A percentile compares a stretch with the other conserved stretches of the same genome.
phyloP scores from a whole-genome alignment of 2,888 invertebrate species.

The Tenthredo notha region DNA sequence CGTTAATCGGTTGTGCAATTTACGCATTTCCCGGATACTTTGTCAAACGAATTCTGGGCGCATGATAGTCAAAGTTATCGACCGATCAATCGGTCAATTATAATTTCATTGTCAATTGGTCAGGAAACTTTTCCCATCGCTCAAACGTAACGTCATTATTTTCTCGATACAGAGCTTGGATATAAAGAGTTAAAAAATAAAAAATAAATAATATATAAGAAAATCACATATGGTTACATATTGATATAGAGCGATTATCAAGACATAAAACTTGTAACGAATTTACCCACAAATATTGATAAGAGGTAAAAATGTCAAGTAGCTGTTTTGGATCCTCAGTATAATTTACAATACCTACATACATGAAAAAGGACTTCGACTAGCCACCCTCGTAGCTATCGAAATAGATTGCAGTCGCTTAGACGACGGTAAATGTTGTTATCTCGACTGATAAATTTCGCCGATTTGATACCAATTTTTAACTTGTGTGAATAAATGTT shows the following conservation, averaged over 20 bases:
- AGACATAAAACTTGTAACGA: neutral
- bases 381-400: neutral
- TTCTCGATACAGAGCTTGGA: neutral
- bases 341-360: neutral
- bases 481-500: neutral
- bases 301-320: neutral
- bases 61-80: constrained; percentile 61
- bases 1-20: constrained; percentile 75
- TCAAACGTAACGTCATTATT: neutral
- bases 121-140: neutral
- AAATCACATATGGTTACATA: neutral
- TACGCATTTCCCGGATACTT: constrained; percentile 79
- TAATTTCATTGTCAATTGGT: neutral
- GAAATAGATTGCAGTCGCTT: neutral
- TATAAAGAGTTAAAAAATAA: neutral
- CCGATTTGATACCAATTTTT: neutral
- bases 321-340: neutral
- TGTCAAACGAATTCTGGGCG: constrained; percentile 78
- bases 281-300: neutral
- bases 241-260: neutral
- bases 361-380: constrained; percentile 3
- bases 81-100: neutral
- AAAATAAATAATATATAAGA: neutral
- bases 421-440: neutral
- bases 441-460: neutral